These are phyloP conservation scores for Nesospiza acunhae DNA, from an alignment of 2,113 vertebrate species.

Conservation along the genomic window DNA sequence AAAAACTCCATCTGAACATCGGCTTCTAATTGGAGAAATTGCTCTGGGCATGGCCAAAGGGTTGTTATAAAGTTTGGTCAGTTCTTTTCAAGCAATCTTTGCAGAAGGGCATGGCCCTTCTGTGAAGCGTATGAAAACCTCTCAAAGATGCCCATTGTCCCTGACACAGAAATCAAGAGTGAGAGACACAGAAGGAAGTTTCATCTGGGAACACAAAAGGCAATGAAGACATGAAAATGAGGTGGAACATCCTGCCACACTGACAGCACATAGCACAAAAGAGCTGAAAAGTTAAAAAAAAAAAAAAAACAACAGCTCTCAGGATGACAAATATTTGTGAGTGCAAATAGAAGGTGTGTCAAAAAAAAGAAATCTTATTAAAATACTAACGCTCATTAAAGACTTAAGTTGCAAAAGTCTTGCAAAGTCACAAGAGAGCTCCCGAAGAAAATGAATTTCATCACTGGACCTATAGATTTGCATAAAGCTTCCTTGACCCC, in stretches of 20 bases:
- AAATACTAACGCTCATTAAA: slow-evolving; percentile 46
- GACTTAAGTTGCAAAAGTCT: slow-evolving; percentile 31
- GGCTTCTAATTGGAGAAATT: slow-evolving; percentile 54
- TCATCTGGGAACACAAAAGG: background rate
- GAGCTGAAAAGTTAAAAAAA: background rate
- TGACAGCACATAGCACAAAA: background rate
- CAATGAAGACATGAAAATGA: background rate
- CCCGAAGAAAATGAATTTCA: background rate
- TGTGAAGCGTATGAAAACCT: background rate
- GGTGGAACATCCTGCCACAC: background rate
- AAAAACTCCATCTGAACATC: slow-evolving; percentile 13
- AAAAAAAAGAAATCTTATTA: slow-evolving; percentile 37
- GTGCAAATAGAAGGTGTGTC: slow-evolving; percentile 49
- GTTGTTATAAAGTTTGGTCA: slow-evolving; percentile 4
- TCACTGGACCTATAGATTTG: background rate
- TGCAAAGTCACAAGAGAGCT: slow-evolving; percentile 16
- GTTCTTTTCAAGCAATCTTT: slow-evolving; percentile 4
- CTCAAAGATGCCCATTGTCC: slow-evolving; percentile 30
- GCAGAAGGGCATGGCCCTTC: slow-evolving; percentile 2
- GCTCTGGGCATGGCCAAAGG: background rate
- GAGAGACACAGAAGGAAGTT: background rate
- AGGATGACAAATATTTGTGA: background rate
- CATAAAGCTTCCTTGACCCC: background rate
- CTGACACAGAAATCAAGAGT: background rate
- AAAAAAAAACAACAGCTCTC: background rate